These are phyloP conservation scores for Drosophila flavopinicola DNA, from an alignment of 2,888 invertebrate species.

Conservation along the genomic window DNA sequence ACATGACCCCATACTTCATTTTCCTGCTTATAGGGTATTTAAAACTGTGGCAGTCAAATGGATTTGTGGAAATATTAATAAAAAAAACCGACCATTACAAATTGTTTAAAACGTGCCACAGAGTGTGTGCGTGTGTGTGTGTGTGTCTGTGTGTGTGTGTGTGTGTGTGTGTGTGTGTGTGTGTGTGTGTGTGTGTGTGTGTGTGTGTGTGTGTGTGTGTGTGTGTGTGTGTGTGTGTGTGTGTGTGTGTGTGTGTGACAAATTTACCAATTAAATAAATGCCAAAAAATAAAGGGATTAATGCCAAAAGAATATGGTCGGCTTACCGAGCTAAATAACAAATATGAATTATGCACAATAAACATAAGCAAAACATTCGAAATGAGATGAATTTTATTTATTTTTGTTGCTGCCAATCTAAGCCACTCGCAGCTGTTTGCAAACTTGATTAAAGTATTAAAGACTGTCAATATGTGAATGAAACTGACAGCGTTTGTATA, in stretches of 20 bases:
- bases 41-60: constrained; percentile 46
- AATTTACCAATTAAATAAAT: constrained; percentile 74
- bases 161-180: constrained; percentile 37
- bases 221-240: constrained; percentile 38
- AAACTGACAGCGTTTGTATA: background rate
- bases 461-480: constrained; percentile 8
- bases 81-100: constrained; percentile 36
- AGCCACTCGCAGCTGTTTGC: constrained; percentile 12
- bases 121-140: constrained; percentile 16
- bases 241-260: constrained; percentile 45
- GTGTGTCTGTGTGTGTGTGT: constrained; percentile 35
- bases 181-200: too few species aligned
- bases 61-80: constrained; percentile 64
- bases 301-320: constrained; percentile 45
- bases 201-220: constrained; percentile 14
- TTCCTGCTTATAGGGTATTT: constrained; percentile 25
- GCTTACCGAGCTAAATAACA: constrained; percentile 44
- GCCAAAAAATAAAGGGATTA: constrained; percentile 67
- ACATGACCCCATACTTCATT: background rate
- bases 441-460: constrained; percentile 26
- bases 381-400: constrained; percentile 30
- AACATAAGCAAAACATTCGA: constrained; percentile 26
- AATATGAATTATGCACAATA: constrained; percentile 32
- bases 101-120: constrained; percentile 41
- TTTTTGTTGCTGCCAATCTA: constrained; percentile 6